Evolutionary conservation across 2,113 vertebrate species (phyloP), one percentile per base, ranked within the genome.

Genomic region (Macaca fascicularis): DNA sequence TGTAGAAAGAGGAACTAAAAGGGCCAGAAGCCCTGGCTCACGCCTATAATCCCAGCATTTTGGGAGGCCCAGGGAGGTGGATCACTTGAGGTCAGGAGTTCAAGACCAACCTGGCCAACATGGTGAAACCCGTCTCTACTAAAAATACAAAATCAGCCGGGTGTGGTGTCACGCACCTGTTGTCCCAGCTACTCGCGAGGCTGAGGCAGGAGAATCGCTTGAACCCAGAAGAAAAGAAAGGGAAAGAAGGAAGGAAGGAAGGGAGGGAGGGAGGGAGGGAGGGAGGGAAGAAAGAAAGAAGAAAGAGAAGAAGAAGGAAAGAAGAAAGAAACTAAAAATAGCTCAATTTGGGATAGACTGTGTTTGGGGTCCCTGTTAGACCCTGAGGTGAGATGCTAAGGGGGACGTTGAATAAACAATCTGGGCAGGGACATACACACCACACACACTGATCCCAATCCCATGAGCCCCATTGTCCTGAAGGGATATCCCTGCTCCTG

Each of bases 191-290:
- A 55, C 6, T 55, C 6, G 19, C 0, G 19, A 55, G 52, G 52
- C 52, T 55, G 52, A 55, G 52, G 52, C 52, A 55, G 52, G 52
- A 20, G 52, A 55, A 55, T 55, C 19, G 6, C 52, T 55, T 55
- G 52, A 55, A 55, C 52, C 17, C 2, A 0, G 48, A 50, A 50
- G 48, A 50, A 6, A 52, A 52, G 50, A 52, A 52, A 52, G 52
- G 17, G 16, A 52, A 17, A 17, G 14, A 52, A 43, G 40, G 40
- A 5, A 5, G 16, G 1, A 52, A 52, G 14, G 5, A 17, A 16
- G 5, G 5, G 6, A 55, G 52, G 6, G 0, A 7, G 17, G 17
- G 6, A 19, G 32, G 32, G 32, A n/a, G 48, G 0, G 2, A 48
- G 48, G 11, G 11, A 43, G 52, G 19, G 2, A 55, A 2, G 52